Conservation (phyloP, 1,140 invertebrate species). For the Calephelis virginiensis region DNA sequence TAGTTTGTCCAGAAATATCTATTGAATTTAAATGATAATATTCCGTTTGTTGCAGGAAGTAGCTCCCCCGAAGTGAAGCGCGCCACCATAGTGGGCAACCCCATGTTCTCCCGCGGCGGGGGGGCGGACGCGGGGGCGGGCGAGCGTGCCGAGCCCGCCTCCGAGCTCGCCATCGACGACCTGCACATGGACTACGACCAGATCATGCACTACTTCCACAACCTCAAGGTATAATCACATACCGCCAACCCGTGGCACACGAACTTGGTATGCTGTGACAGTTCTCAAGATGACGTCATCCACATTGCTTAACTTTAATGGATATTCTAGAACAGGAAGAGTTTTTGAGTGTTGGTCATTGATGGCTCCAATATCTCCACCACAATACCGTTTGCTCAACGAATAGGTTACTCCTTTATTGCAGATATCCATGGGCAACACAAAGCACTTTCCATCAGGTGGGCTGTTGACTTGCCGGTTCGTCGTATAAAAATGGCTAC, state of each 20-base stretch:
- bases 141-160: conserved; percentile 53
- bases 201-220: conserved; percentile 86
- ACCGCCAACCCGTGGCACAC: not conserved
- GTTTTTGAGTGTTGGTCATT: no score
- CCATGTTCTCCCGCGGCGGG: conserved; percentile 85
- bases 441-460: no score
- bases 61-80: conserved; percentile 85
- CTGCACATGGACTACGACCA: conserved; percentile 97
- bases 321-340: no score
- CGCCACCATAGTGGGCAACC: conserved; percentile 91
- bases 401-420: no score
- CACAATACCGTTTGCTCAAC: no score
- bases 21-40: not conserved
- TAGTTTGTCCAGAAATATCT: no score
- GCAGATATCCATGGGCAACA: no score
- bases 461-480: no score
- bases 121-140: conserved; percentile 80
- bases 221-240: not conserved
- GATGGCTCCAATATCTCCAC: no score
- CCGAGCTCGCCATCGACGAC: conserved; percentile 85
- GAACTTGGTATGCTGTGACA: not conserved
- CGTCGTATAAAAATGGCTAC: no score
- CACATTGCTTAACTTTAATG: not conserved
- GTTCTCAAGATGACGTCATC: not conserved
- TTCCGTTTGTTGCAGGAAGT: conserved; percentile 43